Base-by-base conservation (phyloP, 2,113 vertebrate species). In the Trematomus loennbergii region DNA sequence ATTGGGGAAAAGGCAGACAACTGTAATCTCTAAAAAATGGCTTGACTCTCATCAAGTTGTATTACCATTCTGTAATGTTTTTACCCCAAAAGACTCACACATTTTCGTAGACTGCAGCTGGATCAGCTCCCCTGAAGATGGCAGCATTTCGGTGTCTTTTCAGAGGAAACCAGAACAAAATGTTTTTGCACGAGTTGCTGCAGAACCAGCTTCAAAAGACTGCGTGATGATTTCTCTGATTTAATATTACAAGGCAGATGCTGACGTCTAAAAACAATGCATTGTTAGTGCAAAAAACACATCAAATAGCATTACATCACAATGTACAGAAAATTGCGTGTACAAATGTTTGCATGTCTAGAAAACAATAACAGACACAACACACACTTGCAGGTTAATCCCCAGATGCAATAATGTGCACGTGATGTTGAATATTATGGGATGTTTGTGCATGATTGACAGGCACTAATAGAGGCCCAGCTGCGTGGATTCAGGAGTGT, bases 61-160 rank as follows among this genome's bases (percentile, higher is more conserved):
- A 9, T 29, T 29, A 4, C 29, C 4, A 40, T 40, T 8, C 36
- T 9, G 33, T 5, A 20, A 12, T 40, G 25, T 18, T 40, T 52
- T 61, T 20, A 50, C 4, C 22, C 17, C 12, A 40, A 40, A 40
- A 40, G 9, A 40, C 36, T 8, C 1, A 40, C 36, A 46, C 50
- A 25, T n/a, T 18, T 53, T 25, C 50, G 4, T 29, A 40, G 1
- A 0, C 17, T 70, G 74, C 70, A 87, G 81, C 82, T 86, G 3
- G 1, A 7, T 12, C 2, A 1, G 3, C 9, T 65, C 0, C 0
- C 90, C 92, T 80, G 80, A 15, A 79, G 92, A 55, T 90, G 92
- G 89, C 87, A 84, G 78, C 85, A 87, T 86, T 88, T 85, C 13
- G 16, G 74, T 53, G 57, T 22, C 29, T 65, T 84, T 53, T 66